A percentile compares a stretch with the other conserved stretches of the same genome.
Evolutionary conservation across 1,140 invertebrate species (phyloP).

Genomic region (Hermetia illucens): DNA sequence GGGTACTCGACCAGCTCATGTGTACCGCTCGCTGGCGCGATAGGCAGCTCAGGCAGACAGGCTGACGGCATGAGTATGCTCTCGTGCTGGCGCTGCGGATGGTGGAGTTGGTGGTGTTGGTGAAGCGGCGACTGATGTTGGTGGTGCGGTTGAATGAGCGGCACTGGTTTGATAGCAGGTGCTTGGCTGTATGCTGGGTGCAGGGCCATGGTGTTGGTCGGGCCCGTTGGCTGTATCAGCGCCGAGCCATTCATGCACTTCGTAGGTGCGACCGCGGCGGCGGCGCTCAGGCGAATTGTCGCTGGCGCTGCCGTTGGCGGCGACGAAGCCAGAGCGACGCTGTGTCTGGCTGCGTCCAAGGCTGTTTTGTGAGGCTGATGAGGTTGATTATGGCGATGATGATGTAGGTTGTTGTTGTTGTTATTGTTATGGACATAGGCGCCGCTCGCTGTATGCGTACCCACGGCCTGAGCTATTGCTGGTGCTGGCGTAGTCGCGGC

Average conservation of each 20-base stretch:
- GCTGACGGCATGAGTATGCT: slow-evolving; percentile 1
- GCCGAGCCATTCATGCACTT: background rate
- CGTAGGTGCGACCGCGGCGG: slow-evolving; percentile 1
- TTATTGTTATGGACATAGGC: slow-evolving; percentile 4
- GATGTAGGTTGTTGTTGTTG: slow-evolving; percentile 14
- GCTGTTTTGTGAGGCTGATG: slow-evolving; percentile 3
- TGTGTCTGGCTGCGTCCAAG: slow-evolving; percentile 11
- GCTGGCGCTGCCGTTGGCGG: slow-evolving; percentile 14
- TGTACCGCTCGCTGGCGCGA: too few species aligned
- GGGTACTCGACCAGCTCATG: too few species aligned
- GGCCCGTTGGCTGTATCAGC: slow-evolving; percentile 3
- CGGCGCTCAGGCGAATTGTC: slow-evolving; percentile 4
- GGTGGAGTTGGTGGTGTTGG: slow-evolving; percentile 8
- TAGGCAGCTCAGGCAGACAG: background rate
- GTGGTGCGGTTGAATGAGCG: slow-evolving; percentile 9
- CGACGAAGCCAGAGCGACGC: slow-evolving; percentile 16
- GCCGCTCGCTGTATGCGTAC: too few species aligned
- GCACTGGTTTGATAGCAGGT: slow-evolving; percentile 4
- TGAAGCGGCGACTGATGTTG: slow-evolving; percentile 4
- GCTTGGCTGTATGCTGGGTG: too few species aligned
- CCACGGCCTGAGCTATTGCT: slow-evolving; percentile 11
- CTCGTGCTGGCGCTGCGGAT: slow-evolving; percentile 4
- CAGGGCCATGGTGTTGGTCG: slow-evolving; percentile 2
- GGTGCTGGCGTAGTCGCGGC: slow-evolving; percentile 4
- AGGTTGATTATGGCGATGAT: slow-evolving; percentile 10